Base-by-base conservation (phyloP, 2,797 vertebrate genomes). In the Neosilurus mollespiculum region DNA sequence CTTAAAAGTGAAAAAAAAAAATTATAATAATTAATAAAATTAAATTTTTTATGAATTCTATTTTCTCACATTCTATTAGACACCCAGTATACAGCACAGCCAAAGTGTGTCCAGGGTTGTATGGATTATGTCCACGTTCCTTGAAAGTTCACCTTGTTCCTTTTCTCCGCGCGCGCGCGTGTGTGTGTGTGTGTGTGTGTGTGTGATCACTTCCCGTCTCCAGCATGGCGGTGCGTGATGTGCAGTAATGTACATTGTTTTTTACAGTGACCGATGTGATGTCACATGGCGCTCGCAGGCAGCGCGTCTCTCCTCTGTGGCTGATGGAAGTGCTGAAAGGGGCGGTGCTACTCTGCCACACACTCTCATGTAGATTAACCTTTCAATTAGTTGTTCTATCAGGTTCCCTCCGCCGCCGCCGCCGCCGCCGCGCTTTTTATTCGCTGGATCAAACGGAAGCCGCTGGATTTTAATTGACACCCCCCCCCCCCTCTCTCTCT, bases 281-380 rank as follows among this genome's bases (percentile, higher is more conserved):
- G 88, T 88, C 88, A 88, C 88, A 86, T 84, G 76, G 82, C 84
- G 85, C 83, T 86, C 85, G 75, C 80, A 84, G 86, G 75, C 80
- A 84, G 86, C 85, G 86, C 82, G 83, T 86, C 79, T 71, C 86
- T 85, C 83, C 87, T 87, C 83, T 87, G 86, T 84, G 88, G 81
- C 87, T 85, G 88, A 87, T 89, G 87, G 85, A 88, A 82, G 85
- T 81, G 87, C 83, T 86, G 89, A 88, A 85, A 88, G 87, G 96
- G 96, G 96, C 96, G 96, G 95, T 94, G 94, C 96, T 95, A 95
- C 94, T 96, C 95, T 96, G 96, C 96, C 95, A 97, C 95, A 96
- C 95, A 93, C 95, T 95, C 94, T 94, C 95, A 96, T 96, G 95
- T 95, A 96, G 95, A 96, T 97, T 97, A 97, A 97, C 96, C 96